Evolutionary conservation across 2,888 invertebrate species (phyloP), one percentile per base, ranked within the genome.

Genomic region (Cybosia mesomella): DNA sequence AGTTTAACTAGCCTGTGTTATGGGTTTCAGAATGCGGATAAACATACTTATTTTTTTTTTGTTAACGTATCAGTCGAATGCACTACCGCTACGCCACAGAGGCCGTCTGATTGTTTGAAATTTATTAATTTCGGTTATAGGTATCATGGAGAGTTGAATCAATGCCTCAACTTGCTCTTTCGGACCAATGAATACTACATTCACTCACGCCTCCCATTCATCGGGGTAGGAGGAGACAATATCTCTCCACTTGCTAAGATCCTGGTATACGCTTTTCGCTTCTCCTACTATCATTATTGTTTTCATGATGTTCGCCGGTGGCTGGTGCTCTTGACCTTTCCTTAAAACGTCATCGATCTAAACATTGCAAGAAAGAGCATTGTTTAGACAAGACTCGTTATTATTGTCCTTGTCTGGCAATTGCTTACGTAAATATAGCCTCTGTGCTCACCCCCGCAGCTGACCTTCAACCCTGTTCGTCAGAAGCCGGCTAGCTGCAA

Each of bases 341-440:
- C 1, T 43, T 43, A 18, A 43, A 49, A 18, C n/a, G n/a, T n/a
- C n/a, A 7, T 5, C 28, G 5, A 28, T n/a, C 2, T 28, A 28
- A 4, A 4, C 5, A 18, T 18, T 43, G 15, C 39, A 39, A 39
- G 39, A 39, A 15, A 15, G 13, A 39, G 3, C 39, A 39, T 18
- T 49, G 49, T 49, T 49, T n/a, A 49, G 1, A 49, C 49, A n/a
- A n/a, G n/a, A n/a, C 49, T 49, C n/a, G 2, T 49, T 49, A n/a
- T 49, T 15, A 49, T 49, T 49, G 49, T 49, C 49, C 49, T 49
- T 49, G n/a, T 49, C n/a, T 49, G 1, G n/a, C 9, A 49, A 49
- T 49, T 49, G 49, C 49, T 49, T n/a, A 49, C 49, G 49, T 49
- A 49, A 49, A 49, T 49, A 49, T 49, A n/a, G 9, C n/a, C n/a